These are phyloP conservation scores for Caerostris darwini DNA, from an alignment of 1,140 invertebrate genomes.

Conservation along the genomic window DNA sequence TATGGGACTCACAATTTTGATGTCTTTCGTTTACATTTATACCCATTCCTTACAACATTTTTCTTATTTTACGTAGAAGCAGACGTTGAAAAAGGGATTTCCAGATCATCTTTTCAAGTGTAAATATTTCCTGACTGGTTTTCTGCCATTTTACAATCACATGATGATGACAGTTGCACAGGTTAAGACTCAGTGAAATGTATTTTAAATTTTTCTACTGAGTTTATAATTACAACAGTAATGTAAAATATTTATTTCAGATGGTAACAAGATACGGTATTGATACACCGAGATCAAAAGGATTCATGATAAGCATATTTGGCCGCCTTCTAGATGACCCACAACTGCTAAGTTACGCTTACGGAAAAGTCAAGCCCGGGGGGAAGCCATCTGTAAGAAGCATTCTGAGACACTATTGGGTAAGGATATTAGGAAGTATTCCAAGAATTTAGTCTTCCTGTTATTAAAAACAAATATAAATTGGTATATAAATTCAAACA, in stretches of 20 bases:
- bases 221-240: neutral
- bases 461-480: no score
- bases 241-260: neutral
- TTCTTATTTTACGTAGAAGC: neutral
- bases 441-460: no score
- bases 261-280: neutral
- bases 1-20: neutral
- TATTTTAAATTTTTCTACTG: no score
- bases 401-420: neutral
- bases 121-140: neutral
- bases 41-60: neutral
- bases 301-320: constrained; percentile 34
- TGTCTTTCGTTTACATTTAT: neutral
- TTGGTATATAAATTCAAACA: no score
- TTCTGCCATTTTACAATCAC: constrained; percentile 10
- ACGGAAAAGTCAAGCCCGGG: neutral
- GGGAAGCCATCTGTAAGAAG: neutral
- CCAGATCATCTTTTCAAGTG: neutral
- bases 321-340: constrained; percentile 1
- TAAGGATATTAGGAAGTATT: neutral
- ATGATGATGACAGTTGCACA: constrained; percentile 19
- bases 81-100: neutral
- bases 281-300: neutral
- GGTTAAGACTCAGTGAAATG: neutral
- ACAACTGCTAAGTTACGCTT: neutral